These are phyloP conservation scores for Strigamia maritima DNA, from an alignment of 2,888 invertebrate species.

Conservation along the genomic window DNA sequence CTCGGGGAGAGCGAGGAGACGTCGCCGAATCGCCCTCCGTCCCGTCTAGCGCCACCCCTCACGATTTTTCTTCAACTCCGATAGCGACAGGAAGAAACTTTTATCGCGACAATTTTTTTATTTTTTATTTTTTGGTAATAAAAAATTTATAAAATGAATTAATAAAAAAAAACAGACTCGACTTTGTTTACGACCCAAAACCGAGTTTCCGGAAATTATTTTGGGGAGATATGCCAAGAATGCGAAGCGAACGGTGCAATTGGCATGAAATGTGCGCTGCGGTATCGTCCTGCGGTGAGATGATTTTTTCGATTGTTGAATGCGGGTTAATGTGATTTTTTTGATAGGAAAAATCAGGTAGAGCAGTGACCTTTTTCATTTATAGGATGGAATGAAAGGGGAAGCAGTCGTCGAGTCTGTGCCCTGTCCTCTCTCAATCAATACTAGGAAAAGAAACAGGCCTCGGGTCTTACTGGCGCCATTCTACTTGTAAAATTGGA, in stretches of 20 bases:
- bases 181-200: background rate
- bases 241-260: background rate
- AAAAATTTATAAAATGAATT: no score
- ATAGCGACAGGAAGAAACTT: background rate
- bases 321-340: background rate
- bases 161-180: background rate
- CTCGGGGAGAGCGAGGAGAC: background rate
- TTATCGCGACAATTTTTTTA: no score
- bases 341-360: background rate
- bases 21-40: background rate
- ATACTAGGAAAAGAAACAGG: constrained; percentile 11
- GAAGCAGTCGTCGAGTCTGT: background rate
- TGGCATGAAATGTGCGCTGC: background rate
- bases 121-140: background rate
- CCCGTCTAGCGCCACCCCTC: background rate
- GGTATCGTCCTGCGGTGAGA: background rate
- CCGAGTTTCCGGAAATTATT: background rate
- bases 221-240: constrained; percentile 5
- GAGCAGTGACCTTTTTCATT: background rate
- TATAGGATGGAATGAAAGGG: background rate
- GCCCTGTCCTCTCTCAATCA: background rate
- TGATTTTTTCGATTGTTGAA: background rate
- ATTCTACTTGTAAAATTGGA: background rate
- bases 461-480: background rate
- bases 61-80: background rate